phyloP scores from a whole-genome alignment of 2,797 vertebrate genomes.

The Myotis findleyi region DNA sequence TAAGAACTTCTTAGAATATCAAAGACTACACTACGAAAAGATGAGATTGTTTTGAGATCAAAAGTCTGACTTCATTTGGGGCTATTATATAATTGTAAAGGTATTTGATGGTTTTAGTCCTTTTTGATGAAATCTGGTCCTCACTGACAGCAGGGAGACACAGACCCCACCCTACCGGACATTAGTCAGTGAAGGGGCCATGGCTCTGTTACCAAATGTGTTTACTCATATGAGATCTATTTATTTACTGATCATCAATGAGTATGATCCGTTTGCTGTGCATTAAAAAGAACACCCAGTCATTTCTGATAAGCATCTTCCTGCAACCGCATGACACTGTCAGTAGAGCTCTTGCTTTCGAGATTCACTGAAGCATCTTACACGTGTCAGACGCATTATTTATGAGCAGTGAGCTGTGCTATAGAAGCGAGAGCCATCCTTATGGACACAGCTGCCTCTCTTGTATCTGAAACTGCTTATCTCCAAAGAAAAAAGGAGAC shows the following conservation, averaged over 20 bases:
- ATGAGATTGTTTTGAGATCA: not conserved
- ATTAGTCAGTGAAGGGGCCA: not conserved
- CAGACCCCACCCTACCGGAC: not conserved
- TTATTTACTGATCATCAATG: not conserved
- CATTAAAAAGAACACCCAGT: not conserved
- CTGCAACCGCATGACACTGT: not conserved
- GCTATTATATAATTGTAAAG: not conserved
- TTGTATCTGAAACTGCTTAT: not conserved
- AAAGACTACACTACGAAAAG: not conserved
- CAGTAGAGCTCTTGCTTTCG: not conserved
- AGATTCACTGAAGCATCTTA: conserved; percentile 9
- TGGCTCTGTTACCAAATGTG: not conserved
- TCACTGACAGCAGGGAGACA: not conserved
- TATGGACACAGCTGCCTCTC: not conserved
- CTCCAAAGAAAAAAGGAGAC: not conserved
- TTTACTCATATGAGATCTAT: not conserved
- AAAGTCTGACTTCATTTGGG: not conserved
- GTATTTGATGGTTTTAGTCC: not conserved
- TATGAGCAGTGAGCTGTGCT: conserved; percentile 10
- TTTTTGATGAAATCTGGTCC: conserved; percentile 28
- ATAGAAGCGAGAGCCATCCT: not conserved
- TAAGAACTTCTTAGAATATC: conserved; percentile 2
- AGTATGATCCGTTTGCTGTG: not conserved
- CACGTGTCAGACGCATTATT: conserved; percentile 36
- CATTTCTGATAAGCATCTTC: not conserved